These are phyloP conservation scores for Ellobius talpinus DNA, from an alignment of 2,113 vertebrate genomes.

Conservation along the genomic window DNA sequence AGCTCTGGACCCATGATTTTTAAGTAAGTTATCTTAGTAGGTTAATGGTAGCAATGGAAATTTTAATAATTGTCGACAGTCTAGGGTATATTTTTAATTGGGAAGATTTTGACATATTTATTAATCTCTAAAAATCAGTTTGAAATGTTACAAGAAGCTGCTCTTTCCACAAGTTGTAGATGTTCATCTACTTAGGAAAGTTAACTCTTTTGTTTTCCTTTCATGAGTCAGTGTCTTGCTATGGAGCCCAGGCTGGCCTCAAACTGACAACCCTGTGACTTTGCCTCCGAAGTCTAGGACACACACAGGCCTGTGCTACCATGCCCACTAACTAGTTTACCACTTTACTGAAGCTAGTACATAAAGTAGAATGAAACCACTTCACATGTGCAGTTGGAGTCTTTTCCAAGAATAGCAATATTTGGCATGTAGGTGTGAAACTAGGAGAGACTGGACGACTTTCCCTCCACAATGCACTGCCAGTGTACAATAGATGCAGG, in stretches of 20 bases:
- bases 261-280: neutral
- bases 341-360: neutral
- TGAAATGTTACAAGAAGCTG: neutral
- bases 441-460: neutral
- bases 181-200: neutral
- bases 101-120: neutral
- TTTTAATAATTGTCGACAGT: neutral
- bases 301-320: neutral
- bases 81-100: neutral
- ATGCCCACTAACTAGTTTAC: too few relatives aligned
- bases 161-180: neutral
- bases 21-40: neutral
- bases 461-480: too few relatives aligned
- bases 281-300: neutral
- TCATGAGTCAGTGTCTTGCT: neutral
- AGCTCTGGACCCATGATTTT: neutral
- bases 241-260: neutral
- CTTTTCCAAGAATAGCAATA: neutral
- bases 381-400: neutral
- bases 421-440: too few relatives aligned
- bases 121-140: neutral
- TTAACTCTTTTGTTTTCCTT: neutral
- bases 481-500: too few relatives aligned
- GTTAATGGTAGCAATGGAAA: neutral
- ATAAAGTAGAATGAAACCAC: neutral